phyloP scores from a whole-genome alignment of 2,113 vertebrate genomes.

The Phoxinus phoxinus region DNA sequence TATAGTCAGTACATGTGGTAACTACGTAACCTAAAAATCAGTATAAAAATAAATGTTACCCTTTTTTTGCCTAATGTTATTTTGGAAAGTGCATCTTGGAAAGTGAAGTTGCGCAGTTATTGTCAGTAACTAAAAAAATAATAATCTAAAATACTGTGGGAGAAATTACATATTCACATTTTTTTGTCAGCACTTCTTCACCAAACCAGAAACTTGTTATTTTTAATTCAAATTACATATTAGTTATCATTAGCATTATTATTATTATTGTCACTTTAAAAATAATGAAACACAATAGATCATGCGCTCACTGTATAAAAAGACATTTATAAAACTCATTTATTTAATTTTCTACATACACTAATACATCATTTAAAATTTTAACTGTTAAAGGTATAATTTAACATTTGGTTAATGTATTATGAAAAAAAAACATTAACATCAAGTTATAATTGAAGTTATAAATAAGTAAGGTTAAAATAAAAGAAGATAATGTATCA shows the following conservation, averaged over 20 bases:
- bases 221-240: background rate
- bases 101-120: background rate
- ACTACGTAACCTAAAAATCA: too few species aligned
- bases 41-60: too few species aligned
- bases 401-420: background rate
- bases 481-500: background rate
- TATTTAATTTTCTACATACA: too few species aligned
- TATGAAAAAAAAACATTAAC: background rate
- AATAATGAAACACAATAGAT: background rate
- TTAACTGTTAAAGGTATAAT: background rate
- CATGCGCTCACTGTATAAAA: background rate
- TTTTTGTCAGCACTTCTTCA: background rate
- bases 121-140: background rate
- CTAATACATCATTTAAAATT: background rate
- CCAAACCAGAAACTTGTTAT: background rate
- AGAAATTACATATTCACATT: background rate
- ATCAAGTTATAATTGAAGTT: background rate
- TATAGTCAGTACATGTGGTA: too few species aligned
- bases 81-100: background rate
- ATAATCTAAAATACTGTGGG: background rate
- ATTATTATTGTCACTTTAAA: background rate
- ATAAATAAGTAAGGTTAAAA: background rate
- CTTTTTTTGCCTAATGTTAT: background rate
- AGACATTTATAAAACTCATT: background rate
- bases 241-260: background rate